phyloP scores from a whole-genome alignment of 2,113 vertebrate species.

The Petrocephalus microphthalmus region DNA sequence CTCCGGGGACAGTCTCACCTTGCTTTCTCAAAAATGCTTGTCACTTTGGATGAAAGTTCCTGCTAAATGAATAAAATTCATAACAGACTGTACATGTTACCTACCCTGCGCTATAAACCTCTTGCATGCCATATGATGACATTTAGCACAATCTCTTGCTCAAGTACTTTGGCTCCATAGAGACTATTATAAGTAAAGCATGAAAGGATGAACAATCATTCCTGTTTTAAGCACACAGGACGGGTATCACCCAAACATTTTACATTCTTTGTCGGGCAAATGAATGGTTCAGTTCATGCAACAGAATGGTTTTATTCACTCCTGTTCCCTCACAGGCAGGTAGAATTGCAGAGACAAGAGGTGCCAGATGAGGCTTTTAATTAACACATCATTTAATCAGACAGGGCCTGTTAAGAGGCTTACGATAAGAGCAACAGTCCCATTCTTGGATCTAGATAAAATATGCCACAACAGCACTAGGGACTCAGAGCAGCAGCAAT shows the following conservation, averaged over 20 bases:
- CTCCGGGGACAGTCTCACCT: background rate
- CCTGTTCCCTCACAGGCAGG: constrained; percentile 48
- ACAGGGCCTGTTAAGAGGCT: constrained; percentile 29
- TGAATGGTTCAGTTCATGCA: constrained; percentile 14
- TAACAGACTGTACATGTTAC: background rate
- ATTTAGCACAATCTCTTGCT: background rate
- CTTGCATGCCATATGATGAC: background rate
- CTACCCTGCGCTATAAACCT: background rate
- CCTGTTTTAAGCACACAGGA: background rate
- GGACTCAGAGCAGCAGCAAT: background rate
- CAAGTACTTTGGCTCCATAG: background rate
- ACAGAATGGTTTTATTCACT: background rate
- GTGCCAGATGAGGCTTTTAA: constrained; percentile 45
- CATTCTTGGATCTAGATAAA: constrained; percentile 25
- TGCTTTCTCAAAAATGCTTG: background rate
- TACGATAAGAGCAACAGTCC: constrained; percentile 31
- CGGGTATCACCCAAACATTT: background rate
- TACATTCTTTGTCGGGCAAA: background rate
- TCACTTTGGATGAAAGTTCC: background rate
- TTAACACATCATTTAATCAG: constrained; percentile 50
- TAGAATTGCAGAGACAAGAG: constrained; percentile 21
- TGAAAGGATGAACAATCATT: background rate
- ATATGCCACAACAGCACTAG: constrained; percentile 13
- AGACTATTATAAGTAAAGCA: background rate
- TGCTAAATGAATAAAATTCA: background rate